A percentile compares a stretch with the other conserved stretches of the same genome.
These are phyloP conservation scores for Brenthis daphne DNA, from an alignment of 2,888 invertebrate genomes.

Conservation along the genomic window DNA sequence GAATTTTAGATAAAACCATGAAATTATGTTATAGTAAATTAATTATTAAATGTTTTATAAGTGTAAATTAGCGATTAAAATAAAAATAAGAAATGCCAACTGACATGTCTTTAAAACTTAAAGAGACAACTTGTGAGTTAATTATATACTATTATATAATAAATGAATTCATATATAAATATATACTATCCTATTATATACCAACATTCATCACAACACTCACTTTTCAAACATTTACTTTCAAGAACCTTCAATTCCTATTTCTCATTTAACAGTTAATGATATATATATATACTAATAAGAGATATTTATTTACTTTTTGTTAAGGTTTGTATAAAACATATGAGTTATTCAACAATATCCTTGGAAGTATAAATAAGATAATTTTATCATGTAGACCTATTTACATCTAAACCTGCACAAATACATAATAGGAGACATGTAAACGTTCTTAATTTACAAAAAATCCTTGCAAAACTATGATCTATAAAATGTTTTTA, in stretches of 20 bases:
- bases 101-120: slow-evolving; percentile 3
- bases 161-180: slow-evolving; percentile 29
- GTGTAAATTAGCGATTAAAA: slow-evolving; percentile 8
- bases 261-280: slow-evolving; percentile 18
- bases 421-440: neutral
- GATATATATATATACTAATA: slow-evolving; percentile 3
- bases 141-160: slow-evolving; percentile 21
- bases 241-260: neutral
- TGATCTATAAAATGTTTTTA: slow-evolving; percentile 13
- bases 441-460: slow-evolving; percentile 1
- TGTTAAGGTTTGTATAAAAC: slow-evolving; percentile 22
- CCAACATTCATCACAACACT: slow-evolving; percentile 15
- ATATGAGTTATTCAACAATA: neutral
- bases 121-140: slow-evolving; percentile 10
- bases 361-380: neutral
- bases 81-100: slow-evolving; percentile 7
- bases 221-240: neutral
- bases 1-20: slow-evolving; percentile 8
- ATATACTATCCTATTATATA: slow-evolving; percentile 10
- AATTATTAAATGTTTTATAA: slow-evolving; percentile 1
- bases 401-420: neutral
- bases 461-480: neutral
- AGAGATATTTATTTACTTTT: slow-evolving; percentile 27
- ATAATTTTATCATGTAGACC: neutral
- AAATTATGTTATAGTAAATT: slow-evolving; percentile 10